A percentile compares a stretch with the other conserved stretches of the same genome.
Evolutionary conservation across 2,797 vertebrate genomes (phyloP).

Genomic region (Toxotes lorentzi): DNA sequence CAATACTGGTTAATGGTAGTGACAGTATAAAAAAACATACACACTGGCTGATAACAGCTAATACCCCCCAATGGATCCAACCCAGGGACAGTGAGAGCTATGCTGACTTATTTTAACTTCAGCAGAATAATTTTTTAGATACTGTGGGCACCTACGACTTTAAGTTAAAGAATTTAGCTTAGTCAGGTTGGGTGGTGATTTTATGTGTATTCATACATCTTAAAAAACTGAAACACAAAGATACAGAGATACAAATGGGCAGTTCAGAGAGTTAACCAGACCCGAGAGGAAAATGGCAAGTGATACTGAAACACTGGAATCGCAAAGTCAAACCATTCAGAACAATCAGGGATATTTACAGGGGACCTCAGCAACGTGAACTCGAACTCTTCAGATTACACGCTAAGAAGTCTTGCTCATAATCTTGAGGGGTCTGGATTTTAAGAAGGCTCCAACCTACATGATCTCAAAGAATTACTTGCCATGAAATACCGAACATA

Average conservation of each 20-base stretch:
- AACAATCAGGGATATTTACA: neutral
- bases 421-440: neutral
- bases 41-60: neutral
- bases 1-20: neutral
- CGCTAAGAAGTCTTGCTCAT: neutral
- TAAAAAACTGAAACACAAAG: no score
- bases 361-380: neutral
- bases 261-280: neutral
- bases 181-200: neutral
- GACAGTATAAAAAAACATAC: neutral
- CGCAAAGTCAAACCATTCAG: slow-evolving; percentile 1
- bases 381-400: slow-evolving; percentile 22
- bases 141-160: neutral
- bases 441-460: neutral
- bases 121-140: neutral
- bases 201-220: no score
- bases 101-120: neutral
- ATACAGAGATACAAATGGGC: neutral
- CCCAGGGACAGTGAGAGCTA: neutral
- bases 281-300: neutral
- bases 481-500: neutral
- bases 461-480: slow-evolving; percentile 7
- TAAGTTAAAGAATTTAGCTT: neutral
- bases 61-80: neutral
- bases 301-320: slow-evolving; percentile 7